Evolutionary conservation across 1,140 invertebrate species (phyloP), one percentile per base, ranked within the genome.

Genomic region (Lepidurus arcticus): DNA sequence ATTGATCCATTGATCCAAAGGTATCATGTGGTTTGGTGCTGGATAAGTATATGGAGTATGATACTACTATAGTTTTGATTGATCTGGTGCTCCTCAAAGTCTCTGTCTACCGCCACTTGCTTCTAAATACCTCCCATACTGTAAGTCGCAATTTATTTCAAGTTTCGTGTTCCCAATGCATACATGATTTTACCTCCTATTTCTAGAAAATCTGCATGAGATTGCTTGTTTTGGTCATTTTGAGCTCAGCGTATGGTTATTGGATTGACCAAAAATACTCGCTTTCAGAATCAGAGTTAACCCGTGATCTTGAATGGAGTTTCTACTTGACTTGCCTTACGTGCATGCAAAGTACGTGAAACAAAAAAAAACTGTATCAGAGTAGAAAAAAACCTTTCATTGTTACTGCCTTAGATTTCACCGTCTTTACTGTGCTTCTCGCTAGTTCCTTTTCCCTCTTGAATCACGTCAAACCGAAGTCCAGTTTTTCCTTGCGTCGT

Each of bases 1-100:
- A 65, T 65, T 16, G 53, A 65, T 65, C 53, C 53, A 21, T 65
- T 65, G n/a, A 65, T 65, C 16, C 21, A n/a, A 21, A 76, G 75
- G 11, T 43, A 0, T 45, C 43, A 0, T 76, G 75, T 21, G 47
- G 47, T 11, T 76, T 47, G 16, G 16, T 44, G 5, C 34, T 76
- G 75, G 75, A 76, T 47, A 44, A 45, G 10, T 76, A 76, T 47
- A 42, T 76, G 24, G 75, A 76, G 42, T 76, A 76, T n/a, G 75
- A 76, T 6, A 45, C 47, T 44, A 34, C 47, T 1, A 21, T 76
- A 16, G 34, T 76, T 7, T 21, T 76, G 24, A 76, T 76, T 47
- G 75, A 76, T 47, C 24, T 76, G 16, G 43, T 76, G 10, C 75
- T 76, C 13, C 24, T 76, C 7, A 76, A 76, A 47, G 16, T 9